Evolutionary conservation across 2,888 invertebrate genomes (phyloP), one percentile per base, ranked within the genome.

Genomic region (Calliphora vomitoria): DNA sequence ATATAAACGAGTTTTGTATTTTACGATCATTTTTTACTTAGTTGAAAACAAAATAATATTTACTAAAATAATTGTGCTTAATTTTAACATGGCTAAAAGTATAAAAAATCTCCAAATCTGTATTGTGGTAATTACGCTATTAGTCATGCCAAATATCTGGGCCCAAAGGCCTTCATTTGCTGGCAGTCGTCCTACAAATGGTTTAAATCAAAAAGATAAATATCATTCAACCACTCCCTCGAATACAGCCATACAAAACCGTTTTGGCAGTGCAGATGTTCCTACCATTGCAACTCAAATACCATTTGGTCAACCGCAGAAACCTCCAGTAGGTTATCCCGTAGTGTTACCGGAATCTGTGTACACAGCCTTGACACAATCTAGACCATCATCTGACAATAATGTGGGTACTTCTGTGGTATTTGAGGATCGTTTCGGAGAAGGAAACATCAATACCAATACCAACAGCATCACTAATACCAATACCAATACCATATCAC

Each of bases 121-220:
- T 41, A 35, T 83, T n/a, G 44, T 75, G 18, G 10, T 84, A 55
- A 60, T 83, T 41, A 35, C 53, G 35, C 4, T 79, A 60, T 79
- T 84, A 50, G 20, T 68, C 53, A 82, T 81, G 15, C 58, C 88
- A 25, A 18, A 80, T 44, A 50, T 79, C 38, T 64, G 44, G 78
- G 91, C 90, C 10, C 96, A 96, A 92, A 94, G 96, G 35, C 95
- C 96, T 0, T 95, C 95, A 69, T 97, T 96, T 91, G 96, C 96
- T 5, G 95, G 95, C 10, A 90, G 93, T 0, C 93, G 94, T 8
- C 95, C 95, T 0, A 94, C 95, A 0, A 95, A 95, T 25, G 96
- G 96, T n/a, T 90, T 91, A 18, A 91, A 82, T 60, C 95, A 95
- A 88, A 96, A 96, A 81, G 94, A 94, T 68, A 93, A 95, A 50